Conservation (phyloP, 2,888 invertebrate species). For the Odontothrips loti region DNA sequence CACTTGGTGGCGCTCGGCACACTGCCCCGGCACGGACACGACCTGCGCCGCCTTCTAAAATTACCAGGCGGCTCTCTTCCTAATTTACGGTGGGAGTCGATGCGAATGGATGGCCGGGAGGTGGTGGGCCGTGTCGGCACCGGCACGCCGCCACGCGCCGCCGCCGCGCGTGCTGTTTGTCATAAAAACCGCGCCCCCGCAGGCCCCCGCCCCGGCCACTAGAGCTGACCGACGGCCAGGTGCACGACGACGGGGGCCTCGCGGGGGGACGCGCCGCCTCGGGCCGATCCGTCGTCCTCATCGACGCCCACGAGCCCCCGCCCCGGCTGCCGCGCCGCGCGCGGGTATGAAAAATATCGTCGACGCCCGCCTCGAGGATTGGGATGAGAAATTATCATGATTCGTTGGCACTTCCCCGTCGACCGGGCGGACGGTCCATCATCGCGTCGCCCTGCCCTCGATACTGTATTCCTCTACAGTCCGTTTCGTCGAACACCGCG, state of each 20-base stretch:
- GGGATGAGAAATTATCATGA: neutral
- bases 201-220: neutral
- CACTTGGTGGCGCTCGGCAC: too few species aligned
- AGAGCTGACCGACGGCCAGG: neutral
- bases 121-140: neutral
- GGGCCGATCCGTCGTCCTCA: neutral
- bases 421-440: neutral
- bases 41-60: slow-evolving; percentile 4
- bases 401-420: neutral
- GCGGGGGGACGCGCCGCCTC: neutral
- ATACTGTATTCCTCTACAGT: neutral
- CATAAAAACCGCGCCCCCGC: slow-evolving; percentile 1
- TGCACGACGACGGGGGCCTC: neutral
- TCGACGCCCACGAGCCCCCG: neutral
- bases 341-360: neutral
- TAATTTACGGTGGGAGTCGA: slow-evolving; percentile 31
- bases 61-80: neutral
- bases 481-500: neutral
- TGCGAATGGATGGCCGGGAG: slow-evolving; percentile 27
- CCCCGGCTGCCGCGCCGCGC: neutral
- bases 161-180: neutral
- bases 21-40: too few species aligned
- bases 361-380: neutral
- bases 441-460: too few species aligned
- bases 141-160: neutral